Evolutionary conservation across 2,113 vertebrate genomes (phyloP).

Genomic region (Ardeotis arabs): DNA sequence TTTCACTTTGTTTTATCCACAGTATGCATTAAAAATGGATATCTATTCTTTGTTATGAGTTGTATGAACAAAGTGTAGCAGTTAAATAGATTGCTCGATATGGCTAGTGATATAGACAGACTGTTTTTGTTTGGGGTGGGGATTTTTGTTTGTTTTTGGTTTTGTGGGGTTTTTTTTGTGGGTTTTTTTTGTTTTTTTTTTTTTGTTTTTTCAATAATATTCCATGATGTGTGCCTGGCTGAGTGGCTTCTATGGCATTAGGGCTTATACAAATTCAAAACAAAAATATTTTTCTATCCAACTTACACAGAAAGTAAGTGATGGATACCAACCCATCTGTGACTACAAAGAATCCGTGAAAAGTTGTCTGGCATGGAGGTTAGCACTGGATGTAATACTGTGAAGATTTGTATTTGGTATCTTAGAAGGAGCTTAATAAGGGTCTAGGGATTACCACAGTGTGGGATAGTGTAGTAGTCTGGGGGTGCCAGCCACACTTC

Average conservation of each 20-base stretch:
- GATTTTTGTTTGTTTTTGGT: neutral
- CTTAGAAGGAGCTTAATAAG: neutral
- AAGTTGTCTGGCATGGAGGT: neutral
- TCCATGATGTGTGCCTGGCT: neutral
- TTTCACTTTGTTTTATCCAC: neutral
- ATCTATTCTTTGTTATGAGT: neutral
- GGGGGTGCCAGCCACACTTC: neutral
- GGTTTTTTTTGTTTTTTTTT: neutral
- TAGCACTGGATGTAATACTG: neutral
- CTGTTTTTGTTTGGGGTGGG: neutral
- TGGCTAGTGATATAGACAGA: neutral
- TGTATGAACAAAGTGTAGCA: neutral
- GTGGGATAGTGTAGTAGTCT: neutral
- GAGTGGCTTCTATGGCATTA: neutral
- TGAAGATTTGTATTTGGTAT: neutral
- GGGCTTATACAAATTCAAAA: neutral
- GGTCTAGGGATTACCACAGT: neutral
- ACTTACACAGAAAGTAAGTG: accelerated
- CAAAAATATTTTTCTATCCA: neutral
- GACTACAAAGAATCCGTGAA: neutral
- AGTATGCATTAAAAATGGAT: neutral
- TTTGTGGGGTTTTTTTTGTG: too few relatives aligned
- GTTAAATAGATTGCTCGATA: neutral
- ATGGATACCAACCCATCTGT: neutral
- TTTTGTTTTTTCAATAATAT: neutral